Evolutionary conservation across 1,140 invertebrate species (phyloP), one percentile per base, ranked within the genome.

Genomic region (Ceratina australensis): DNA sequence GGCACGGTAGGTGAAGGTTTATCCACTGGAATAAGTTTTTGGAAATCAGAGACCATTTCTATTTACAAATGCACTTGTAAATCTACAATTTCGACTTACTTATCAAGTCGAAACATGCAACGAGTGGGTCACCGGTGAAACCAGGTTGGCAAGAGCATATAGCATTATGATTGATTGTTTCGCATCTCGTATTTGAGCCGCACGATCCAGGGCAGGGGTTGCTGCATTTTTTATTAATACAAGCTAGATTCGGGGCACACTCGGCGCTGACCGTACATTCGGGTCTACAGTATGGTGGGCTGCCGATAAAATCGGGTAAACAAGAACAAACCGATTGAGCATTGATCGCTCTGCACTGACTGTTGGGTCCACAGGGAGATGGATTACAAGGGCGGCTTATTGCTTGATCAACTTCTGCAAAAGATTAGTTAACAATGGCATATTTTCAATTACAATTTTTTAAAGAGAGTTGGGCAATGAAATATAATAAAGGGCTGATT

Each of bases 41-140:
- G 13, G 0, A 5, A 12, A 42, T 22, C 5, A 61, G 54, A 54
- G 15, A 22, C 42, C 16, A 54, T 15, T 54, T 10, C 28, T 47
- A 1, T n/a, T 0, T 18, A 5, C 0, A 5, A 16, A 26, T 1
- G 49, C 3, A 1, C 1, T 18, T 18, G 65, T 10, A 16, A 65
- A 7, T 20, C 13, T 10, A n/a, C 1, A 3, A 0, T 26, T 50
- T 18, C 2, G 61, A 82, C 91, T 92, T 91, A 93, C 92, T 82
- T 89, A 89, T 92, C 72, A 93, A 90, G 33, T 90, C 89, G 49
- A 84, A 89, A 80, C 94, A 94, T 79, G 89, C 85, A 61, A 91
- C 89, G 69, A 94, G 93, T 20, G 94, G 94, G 89, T 95, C 93
- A 54, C 94, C 94, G 54, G 93, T 93, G 78, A 88, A 93, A 68